These are phyloP conservation scores for Mantis religiosa DNA, from an alignment of 2,888 invertebrate species.

Conservation along the genomic window DNA sequence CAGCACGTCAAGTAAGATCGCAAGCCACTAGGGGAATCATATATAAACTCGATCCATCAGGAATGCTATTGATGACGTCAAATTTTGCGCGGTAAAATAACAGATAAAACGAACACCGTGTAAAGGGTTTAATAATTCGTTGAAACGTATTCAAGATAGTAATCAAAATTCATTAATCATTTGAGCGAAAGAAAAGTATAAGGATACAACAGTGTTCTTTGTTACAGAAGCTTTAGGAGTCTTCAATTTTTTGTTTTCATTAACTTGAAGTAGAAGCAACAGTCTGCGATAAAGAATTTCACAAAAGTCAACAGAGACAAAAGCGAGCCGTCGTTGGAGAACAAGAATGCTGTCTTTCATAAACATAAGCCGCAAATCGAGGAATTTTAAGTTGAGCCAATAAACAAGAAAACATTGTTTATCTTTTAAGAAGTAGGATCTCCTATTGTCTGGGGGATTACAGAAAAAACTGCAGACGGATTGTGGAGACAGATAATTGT, in stretches of 20 bases:
- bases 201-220: too few species aligned
- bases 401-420: neutral
- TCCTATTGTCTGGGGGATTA: neutral
- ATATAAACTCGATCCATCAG: too few species aligned
- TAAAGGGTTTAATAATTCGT: too few species aligned
- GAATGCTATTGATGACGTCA: too few species aligned
- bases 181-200: too few species aligned
- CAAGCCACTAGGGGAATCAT: too few species aligned
- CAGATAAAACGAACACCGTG: too few species aligned
- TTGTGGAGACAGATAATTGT: neutral
- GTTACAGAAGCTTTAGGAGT: neutral
- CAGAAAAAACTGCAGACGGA: neutral
- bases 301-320: neutral
- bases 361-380: neutral
- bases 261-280: neutral
- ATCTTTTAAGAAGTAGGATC: neutral
- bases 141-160: too few species aligned
- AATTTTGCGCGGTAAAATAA: too few species aligned
- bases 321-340: neutral
- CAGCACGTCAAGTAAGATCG: too few species aligned
- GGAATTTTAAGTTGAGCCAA: neutral
- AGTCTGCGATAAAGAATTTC: neutral
- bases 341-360: neutral
- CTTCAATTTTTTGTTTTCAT: neutral
- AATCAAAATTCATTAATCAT: too few species aligned